Evolutionary conservation across 2,888 invertebrate species (phyloP), one percentile per base, ranked within the genome.

Genomic region (Plebejus melissa): DNA sequence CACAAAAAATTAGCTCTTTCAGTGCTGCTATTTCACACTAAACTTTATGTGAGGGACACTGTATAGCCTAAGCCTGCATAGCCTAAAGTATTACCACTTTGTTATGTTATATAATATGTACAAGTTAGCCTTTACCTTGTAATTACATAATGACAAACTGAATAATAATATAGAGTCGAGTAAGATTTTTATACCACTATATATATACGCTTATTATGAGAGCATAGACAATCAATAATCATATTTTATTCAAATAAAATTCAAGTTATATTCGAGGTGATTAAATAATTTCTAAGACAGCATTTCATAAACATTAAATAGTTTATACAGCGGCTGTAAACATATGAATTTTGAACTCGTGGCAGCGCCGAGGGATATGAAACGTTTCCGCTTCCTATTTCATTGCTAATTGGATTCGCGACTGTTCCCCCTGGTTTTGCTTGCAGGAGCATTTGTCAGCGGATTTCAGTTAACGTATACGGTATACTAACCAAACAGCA

Each of bases 351-450:
- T 65, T 65, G 65, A 65, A 32, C 65, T 65, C 65, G 65, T 28
- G 60, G 65, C 65, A 6, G 69, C 69, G 69, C 69, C 41, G n/a
- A 9, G 69, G 69, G 69, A 70, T n/a, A 41, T 22, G 69, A 41
- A 41, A 70, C n/a, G 38, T 1, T 70, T 70, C 69, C 41, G 69
- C n/a, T 70, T 70, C 41, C 69, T 70, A 41, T 70, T 70, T 70
- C 69, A 70, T 41, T 70, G 41, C 69, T 70, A 70, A 41, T 70
- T 70, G 69, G n/a, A 70, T 70, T 70, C 41, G 7, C 69, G 9
- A 70, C 3, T 13, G 38, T 16, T 70, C 38, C 69, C n/a, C 69
- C 28, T 16, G 38, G 69, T 38, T 38, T 69, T 36, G 69, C 69
- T 69, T 60, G 60, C 60, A 7, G 4, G 60, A 60, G 60, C 28